A percentile compares a stretch with the other conserved stretches of the same genome.
These are phyloP conservation scores for Microtus oregoni DNA, from an alignment of 2,113 vertebrate species.

Conservation along the genomic window DNA sequence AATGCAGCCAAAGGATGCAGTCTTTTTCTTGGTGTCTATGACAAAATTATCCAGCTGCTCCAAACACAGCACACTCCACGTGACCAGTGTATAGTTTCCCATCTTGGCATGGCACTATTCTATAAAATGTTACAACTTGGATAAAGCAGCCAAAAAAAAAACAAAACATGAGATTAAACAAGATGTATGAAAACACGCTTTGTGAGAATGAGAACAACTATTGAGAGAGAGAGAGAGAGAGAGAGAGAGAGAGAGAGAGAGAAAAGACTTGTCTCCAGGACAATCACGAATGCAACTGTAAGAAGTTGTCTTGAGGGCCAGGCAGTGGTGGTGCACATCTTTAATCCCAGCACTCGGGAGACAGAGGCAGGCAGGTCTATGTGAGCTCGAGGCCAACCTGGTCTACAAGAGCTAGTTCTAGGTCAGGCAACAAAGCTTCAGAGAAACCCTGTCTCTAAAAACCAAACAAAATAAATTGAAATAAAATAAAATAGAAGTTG, in stretches of 20 bases:
- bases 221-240: not conserved
- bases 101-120: not conserved
- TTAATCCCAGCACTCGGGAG: too few species aligned
- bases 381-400: too few species aligned
- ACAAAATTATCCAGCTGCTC: not conserved
- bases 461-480: not conserved
- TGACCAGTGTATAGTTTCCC: conserved; percentile 4
- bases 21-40: conserved; percentile 27
- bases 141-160: conserved; percentile 30
- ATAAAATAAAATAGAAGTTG: not conserved
- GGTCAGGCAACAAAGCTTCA: too few species aligned
- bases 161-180: conserved; percentile 69
- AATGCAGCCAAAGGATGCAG: conserved; percentile 56
- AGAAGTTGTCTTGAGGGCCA: not conserved
- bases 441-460: too few species aligned
- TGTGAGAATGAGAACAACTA: conserved; percentile 21
- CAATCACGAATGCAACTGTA: not conserved
- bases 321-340: too few species aligned
- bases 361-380: too few species aligned
- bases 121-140: conserved; percentile 60
- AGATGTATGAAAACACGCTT: conserved; percentile 63
- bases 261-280: not conserved
- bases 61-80: not conserved
- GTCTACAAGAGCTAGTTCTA: too few species aligned
- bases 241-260: not conserved